phyloP scores from a whole-genome alignment of 2,797 vertebrate genomes.

The Pseudochirops corinnae region DNA sequence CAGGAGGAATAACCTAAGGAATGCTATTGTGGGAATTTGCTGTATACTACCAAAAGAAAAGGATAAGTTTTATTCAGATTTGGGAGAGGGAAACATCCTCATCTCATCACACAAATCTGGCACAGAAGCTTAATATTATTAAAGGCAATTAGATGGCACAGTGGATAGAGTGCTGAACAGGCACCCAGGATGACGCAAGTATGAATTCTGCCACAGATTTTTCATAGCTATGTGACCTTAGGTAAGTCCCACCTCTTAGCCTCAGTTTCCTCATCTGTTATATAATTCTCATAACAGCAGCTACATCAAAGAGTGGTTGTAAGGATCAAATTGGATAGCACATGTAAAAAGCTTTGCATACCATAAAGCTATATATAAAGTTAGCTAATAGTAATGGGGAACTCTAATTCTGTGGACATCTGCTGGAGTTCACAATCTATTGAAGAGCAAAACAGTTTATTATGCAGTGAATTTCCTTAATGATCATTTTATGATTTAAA shows the following conservation, averaged over 20 bases:
- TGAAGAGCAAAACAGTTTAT: background rate
- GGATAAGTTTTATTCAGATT: background rate
- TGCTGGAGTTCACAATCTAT: background rate
- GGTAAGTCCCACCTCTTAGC: background rate
- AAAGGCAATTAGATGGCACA: background rate
- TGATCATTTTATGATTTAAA: background rate
- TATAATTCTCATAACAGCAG: background rate
- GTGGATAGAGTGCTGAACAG: background rate
- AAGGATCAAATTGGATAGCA: background rate
- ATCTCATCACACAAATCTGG: background rate
- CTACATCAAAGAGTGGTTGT: background rate
- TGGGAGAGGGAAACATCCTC: background rate
- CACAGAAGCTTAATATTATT: background rate
- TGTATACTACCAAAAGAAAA: background rate
- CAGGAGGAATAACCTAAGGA: background rate
- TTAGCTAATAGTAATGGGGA: background rate
- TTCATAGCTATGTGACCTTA: background rate
- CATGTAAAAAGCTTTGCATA: background rate
- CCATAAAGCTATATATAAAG: background rate
- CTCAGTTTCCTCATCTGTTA: background rate
- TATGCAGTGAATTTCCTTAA: background rate
- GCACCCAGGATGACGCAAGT: background rate
- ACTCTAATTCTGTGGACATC: background rate
- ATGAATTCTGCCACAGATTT: background rate
- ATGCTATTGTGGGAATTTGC: background rate